phyloP scores from a whole-genome alignment of 2,797 vertebrate species.

The Sebastes diaconus region DNA sequence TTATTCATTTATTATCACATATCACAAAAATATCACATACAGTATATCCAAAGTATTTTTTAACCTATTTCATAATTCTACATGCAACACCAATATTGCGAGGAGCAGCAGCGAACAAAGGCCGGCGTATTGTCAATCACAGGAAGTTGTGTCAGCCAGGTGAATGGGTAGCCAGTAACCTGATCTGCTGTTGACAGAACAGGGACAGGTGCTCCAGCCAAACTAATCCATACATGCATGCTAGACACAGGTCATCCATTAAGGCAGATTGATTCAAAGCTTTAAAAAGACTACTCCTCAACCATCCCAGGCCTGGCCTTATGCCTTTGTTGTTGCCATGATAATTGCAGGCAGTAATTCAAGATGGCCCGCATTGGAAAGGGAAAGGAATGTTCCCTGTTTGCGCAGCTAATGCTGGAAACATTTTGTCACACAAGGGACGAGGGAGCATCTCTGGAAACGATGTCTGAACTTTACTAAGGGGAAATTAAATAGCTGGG shows the following conservation, averaged over 20 bases:
- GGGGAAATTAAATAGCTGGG: conserved; percentile 32
- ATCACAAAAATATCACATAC: not conserved
- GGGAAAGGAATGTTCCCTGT: conserved; percentile 76
- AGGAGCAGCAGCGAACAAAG: conserved; percentile 19
- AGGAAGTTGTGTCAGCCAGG: conserved; percentile 75
- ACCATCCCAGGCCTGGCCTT: conserved; percentile 60
- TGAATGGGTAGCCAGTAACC: conserved; percentile 72
- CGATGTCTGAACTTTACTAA: conserved; percentile 33
- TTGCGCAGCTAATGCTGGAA: conserved; percentile 67
- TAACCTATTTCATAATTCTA: conserved; percentile 5
- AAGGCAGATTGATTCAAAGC: conserved; percentile 77
- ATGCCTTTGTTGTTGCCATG: conserved; percentile 72
- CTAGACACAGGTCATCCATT: conserved; percentile 78
- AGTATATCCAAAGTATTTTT: not conserved
- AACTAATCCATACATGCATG: conserved; percentile 79
- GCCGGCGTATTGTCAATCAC: conserved; percentile 52
- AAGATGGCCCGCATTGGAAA: conserved; percentile 63
- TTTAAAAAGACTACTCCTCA: conserved; percentile 62
- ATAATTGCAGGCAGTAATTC: conserved; percentile 75
- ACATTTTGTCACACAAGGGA: conserved; percentile 72
- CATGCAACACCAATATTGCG: not conserved
- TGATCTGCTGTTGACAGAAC: conserved; percentile 84
- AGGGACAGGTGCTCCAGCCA: conserved; percentile 81
- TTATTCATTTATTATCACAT: too few species aligned
- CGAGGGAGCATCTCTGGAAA: conserved; percentile 46